Conservation (phyloP, 2,888 invertebrate species). For the Cyclophora albipunctata region DNA sequence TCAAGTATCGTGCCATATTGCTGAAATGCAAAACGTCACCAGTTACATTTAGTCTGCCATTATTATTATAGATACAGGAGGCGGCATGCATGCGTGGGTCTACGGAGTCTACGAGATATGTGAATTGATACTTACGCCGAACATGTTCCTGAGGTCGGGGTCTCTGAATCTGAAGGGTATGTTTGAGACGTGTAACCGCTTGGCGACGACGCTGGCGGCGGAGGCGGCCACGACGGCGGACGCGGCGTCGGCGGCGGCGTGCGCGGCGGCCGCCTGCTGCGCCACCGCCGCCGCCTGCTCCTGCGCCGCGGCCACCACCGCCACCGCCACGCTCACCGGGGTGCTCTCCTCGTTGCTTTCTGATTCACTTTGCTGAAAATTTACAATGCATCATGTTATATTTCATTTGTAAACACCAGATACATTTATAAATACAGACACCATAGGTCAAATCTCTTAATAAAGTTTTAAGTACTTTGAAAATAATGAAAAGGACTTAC, state of each 20-base stretch:
- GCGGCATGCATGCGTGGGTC: constrained; percentile 31
- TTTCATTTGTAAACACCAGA: too few relatives aligned
- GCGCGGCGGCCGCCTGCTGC: constrained; percentile 58
- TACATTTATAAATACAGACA: too few relatives aligned
- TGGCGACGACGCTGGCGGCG: constrained; percentile 47
- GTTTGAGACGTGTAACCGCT: constrained; percentile 98
- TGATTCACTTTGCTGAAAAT: constrained; percentile 53
- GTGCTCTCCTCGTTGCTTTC: constrained; percentile 74
- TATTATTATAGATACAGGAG: constrained; percentile 19
- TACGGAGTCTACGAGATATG: constrained; percentile 18
- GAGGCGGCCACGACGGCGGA: constrained; percentile 46
- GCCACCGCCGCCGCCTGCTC: constrained; percentile 52
- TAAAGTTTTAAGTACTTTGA: neutral
- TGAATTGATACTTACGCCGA: constrained; percentile 86
- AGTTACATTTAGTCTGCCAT: constrained; percentile 32
- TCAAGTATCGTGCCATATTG: constrained; percentile 99
- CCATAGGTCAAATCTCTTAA: too few relatives aligned
- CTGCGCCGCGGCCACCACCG: constrained; percentile 33
- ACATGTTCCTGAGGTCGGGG: constrained; percentile 98
- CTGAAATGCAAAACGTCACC: constrained; percentile 79
- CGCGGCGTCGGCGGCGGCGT: constrained; percentile 62
- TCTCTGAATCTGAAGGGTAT: constrained; percentile 99
- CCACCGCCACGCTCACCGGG: constrained; percentile 68
- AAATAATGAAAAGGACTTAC: constrained; percentile 35
- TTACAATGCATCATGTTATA: neutral